Percentiles rank a stretch among this genome's conserved stretches.
These are phyloP conservation scores for Tiphia femorata DNA, from an alignment of 2,888 invertebrate genomes.

Conservation along the genomic window DNA sequence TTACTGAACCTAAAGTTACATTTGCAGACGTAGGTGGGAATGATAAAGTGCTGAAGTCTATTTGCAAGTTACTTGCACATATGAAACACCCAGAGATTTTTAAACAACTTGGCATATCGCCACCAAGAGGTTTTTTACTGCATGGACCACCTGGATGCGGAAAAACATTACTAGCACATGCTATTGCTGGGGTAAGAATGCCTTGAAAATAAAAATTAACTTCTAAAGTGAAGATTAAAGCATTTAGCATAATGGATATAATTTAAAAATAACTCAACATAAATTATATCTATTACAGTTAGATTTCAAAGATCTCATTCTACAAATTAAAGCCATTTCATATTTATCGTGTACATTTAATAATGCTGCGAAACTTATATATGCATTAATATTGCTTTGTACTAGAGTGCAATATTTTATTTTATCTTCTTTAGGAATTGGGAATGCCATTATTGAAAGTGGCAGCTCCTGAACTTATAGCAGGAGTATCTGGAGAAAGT, in stretches of 20 bases:
- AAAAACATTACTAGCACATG: conserved; percentile 84
- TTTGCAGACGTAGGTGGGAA: conserved; percentile 88
- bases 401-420: background rate
- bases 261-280: background rate
- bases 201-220: conserved; percentile 8
- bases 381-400: background rate
- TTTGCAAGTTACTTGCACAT: conserved; percentile 85
- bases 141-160: conserved; percentile 98
- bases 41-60: conserved; percentile 78
- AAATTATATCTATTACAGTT: background rate
- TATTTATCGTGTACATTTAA: background rate
- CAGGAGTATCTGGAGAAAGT: conserved; percentile 95
- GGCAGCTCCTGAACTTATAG: conserved; percentile 92
- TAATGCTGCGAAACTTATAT: too few species aligned
- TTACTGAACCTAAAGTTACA: conserved; percentile 70
- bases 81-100: conserved; percentile 94
- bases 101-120: conserved; percentile 83
- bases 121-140: conserved; percentile 90
- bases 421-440: conserved; percentile 75
- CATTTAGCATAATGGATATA: background rate
- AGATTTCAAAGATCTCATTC: too few species aligned
- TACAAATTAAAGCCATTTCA: too few species aligned
- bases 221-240: background rate
- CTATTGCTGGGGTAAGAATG: conserved; percentile 83
- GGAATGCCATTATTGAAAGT: conserved; percentile 87